These are phyloP conservation scores for Pluvianellus socialis DNA, from an alignment of 2,113 vertebrate species.

Conservation along the genomic window DNA sequence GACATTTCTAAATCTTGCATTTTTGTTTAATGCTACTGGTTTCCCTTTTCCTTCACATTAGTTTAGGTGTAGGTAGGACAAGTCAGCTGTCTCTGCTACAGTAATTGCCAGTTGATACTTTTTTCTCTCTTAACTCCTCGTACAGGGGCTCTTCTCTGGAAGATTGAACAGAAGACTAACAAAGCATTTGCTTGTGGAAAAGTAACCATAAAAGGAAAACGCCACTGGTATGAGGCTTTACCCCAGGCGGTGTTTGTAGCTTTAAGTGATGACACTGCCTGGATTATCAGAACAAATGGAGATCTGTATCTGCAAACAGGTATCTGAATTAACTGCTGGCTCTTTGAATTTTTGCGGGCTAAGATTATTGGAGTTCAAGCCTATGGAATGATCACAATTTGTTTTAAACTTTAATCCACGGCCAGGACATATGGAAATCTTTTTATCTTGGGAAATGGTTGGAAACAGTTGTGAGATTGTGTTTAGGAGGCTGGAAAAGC, in stretches of 20 bases:
- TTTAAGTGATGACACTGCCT: constrained; percentile 91
- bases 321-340: constrained; percentile 1
- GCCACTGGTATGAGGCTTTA: constrained; percentile 98
- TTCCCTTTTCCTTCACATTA: not conserved
- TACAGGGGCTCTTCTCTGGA: constrained; percentile 93
- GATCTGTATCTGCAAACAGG: constrained; percentile 95
- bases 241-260: constrained; percentile 88
- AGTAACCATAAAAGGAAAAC: constrained; percentile 89
- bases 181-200: constrained; percentile 96
- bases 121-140: not conserved
- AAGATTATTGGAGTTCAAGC: not conserved
- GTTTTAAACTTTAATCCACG: not conserved
- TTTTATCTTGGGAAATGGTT: not conserved
- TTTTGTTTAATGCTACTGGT: not conserved
- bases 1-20: not conserved
- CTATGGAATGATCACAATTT: not conserved
- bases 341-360: not conserved
- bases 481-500: not conserved
- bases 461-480: not conserved
- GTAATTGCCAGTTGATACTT: not conserved
- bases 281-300: constrained; percentile 94
- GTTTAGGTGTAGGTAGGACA: not conserved
- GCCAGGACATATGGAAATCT: not conserved
- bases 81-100: not conserved
- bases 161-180: constrained; percentile 94